phyloP scores from a whole-genome alignment of 2,888 invertebrate species.

The Scrobipalpa atriplicella region DNA sequence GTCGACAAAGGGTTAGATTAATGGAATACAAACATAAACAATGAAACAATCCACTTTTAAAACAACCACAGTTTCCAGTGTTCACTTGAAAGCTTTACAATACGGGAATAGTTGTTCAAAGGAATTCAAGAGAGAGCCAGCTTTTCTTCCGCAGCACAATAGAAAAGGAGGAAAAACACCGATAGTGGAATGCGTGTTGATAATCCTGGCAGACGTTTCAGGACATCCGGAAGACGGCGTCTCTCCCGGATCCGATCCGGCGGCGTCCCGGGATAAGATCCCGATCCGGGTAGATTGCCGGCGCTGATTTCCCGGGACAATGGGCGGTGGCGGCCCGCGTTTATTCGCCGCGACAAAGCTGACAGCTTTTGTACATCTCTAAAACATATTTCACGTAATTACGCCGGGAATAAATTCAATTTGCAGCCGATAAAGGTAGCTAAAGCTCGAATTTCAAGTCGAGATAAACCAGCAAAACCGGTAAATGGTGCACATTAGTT shows the following conservation, averaged over 20 bases:
- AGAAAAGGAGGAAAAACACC: slow-evolving; percentile 59
- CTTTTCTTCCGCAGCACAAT: slow-evolving; percentile 41
- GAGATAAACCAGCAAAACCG: slow-evolving; percentile 31
- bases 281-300: slow-evolving; percentile 65
- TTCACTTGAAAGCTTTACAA: slow-evolving; percentile 5
- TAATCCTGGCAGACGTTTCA: slow-evolving; percentile 68
- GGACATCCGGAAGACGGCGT: slow-evolving; percentile 57
- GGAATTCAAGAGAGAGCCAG: not conserved
- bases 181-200: slow-evolving; percentile 60
- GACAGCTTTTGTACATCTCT: slow-evolving; percentile 58
- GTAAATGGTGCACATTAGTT: slow-evolving; percentile 35
- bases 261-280: slow-evolving; percentile 61
- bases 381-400: slow-evolving; percentile 30
- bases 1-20: not conserved
- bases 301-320: slow-evolving; percentile 68
- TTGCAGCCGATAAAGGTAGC: slow-evolving; percentile 32
- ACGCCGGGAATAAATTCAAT: slow-evolving; percentile 32
- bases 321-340: slow-evolving; percentile 54
- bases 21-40: not conserved
- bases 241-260: slow-evolving; percentile 59
- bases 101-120: not conserved
- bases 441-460: slow-evolving; percentile 32
- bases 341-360: slow-evolving; percentile 54
- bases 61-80: not conserved
- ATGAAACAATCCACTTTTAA: slow-evolving; percentile 2